These are phyloP conservation scores for Leptestheria dahalacensis DNA, from an alignment of 1,140 invertebrate genomes.

Conservation along the genomic window DNA sequence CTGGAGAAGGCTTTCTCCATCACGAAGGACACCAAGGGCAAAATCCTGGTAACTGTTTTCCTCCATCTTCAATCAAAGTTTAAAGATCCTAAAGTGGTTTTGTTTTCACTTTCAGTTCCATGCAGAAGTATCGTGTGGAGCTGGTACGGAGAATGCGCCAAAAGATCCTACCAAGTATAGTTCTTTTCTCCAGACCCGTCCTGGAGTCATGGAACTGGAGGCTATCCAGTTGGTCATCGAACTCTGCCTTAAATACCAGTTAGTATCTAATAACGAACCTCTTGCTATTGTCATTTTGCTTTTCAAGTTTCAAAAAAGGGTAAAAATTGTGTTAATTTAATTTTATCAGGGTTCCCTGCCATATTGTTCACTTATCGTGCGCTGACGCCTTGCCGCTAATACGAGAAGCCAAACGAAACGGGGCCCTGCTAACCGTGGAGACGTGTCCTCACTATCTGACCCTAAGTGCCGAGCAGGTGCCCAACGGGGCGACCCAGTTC, in stretches of 20 bases:
- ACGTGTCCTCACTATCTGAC: slow-evolving; percentile 59
- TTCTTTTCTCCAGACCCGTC: slow-evolving; percentile 45
- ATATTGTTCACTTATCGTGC: slow-evolving; percentile 55
- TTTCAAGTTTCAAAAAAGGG: background rate
- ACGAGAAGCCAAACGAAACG: slow-evolving; percentile 28
- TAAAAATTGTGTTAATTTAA: slow-evolving; percentile 16
- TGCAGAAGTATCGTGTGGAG: slow-evolving; percentile 37
- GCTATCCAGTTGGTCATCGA: slow-evolving; percentile 42
- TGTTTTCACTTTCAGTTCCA: slow-evolving; percentile 40
- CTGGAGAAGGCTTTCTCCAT: slow-evolving; percentile 37
- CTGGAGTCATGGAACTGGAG: slow-evolving; percentile 45
- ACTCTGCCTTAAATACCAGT: slow-evolving; percentile 26
- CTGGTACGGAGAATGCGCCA: slow-evolving; percentile 9
- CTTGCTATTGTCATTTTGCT: slow-evolving; percentile 2
- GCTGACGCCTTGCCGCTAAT: slow-evolving; percentile 36
- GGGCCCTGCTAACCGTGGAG: slow-evolving; percentile 42
- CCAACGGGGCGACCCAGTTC: slow-evolving; percentile 42
- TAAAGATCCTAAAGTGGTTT: background rate
- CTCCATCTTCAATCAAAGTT: slow-evolving; percentile 19
- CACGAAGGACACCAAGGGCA: slow-evolving; percentile 36
- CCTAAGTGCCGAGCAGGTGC: slow-evolving; percentile 42
- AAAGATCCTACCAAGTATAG: slow-evolving; percentile 39
- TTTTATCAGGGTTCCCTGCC: slow-evolving; percentile 38
- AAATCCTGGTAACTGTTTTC: slow-evolving; percentile 45
- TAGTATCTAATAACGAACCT: too few relatives aligned